A percentile compares a stretch with the other conserved stretches of the same genome.
phyloP scores from a whole-genome alignment of 2,888 invertebrate genomes.

The Machimus atricapillus region DNA sequence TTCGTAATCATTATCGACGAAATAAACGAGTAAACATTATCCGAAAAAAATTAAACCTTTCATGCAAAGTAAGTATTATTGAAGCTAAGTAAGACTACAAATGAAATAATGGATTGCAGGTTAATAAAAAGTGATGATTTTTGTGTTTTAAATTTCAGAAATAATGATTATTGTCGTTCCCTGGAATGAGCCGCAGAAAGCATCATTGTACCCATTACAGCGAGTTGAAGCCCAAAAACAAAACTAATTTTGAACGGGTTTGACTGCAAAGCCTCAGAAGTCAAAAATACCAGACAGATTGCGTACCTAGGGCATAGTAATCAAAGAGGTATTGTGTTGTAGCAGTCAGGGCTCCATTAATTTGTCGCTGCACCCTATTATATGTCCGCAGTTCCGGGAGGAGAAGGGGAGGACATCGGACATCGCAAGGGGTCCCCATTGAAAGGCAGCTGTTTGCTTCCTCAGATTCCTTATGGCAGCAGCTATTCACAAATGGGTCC shows the following conservation, averaged over 20 bases:
- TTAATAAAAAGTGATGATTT: too few species aligned
- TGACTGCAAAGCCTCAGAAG: background rate
- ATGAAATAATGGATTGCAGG: too few species aligned
- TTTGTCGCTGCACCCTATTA: constrained; percentile 40
- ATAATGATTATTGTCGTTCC: too few species aligned
- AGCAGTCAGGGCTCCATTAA: constrained; percentile 29
- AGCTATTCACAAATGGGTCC: background rate
- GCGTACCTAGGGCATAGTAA: background rate
- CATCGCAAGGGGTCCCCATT: background rate
- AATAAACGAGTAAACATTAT: too few species aligned
- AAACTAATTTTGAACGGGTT: background rate
- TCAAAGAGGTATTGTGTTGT: constrained; percentile 12
- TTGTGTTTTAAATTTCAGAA: too few species aligned
- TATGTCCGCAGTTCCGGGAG: background rate
- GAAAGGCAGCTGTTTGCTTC: background rate
- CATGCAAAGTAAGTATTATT: too few species aligned
- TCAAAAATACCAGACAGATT: background rate
- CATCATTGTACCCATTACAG: background rate
- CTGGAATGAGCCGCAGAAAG: background rate
- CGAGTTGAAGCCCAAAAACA: background rate
- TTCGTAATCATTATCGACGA: too few species aligned
- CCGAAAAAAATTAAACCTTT: too few species aligned
- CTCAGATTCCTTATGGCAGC: constrained; percentile 3
- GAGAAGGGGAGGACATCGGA: background rate
- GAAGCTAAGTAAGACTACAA: too few species aligned